Conservation (phyloP, 1,140 invertebrate species). For the Platyura marginata region DNA sequence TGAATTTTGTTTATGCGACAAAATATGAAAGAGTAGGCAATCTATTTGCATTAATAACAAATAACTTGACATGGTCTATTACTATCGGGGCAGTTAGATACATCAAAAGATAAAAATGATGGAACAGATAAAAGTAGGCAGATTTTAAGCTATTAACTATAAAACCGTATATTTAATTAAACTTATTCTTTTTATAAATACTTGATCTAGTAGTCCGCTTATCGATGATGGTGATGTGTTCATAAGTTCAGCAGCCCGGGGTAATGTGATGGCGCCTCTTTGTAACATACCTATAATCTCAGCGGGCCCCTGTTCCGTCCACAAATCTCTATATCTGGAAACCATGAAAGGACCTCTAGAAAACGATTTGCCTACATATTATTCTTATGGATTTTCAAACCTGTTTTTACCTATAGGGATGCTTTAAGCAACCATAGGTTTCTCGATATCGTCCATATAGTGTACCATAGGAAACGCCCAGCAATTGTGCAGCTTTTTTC, state of each 20-base stretch:
- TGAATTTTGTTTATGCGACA: no score
- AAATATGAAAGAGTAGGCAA: no score
- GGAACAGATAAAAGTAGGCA: no score
- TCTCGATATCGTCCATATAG: conserved; percentile 73
- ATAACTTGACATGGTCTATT: no score
- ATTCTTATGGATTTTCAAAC: background rate
- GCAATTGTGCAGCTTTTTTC: conserved; percentile 76
- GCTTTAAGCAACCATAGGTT: conserved; percentile 50
- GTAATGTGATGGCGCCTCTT: conserved; percentile 47
- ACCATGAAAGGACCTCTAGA: background rate
- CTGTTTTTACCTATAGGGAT: conserved; percentile 41
- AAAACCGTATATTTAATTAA: no score
- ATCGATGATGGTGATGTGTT: conserved; percentile 53
- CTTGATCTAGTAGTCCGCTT: conserved; percentile 22
- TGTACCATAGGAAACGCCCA: conserved; percentile 77
- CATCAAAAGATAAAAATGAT: no score
- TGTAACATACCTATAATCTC: conserved; percentile 49
- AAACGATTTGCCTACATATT: background rate
- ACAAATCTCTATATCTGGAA: conserved; percentile 52
- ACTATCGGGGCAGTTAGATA: no score
- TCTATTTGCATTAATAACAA: no score
- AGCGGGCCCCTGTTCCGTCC: conserved; percentile 51
- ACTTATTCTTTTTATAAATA: no score
- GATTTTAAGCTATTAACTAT: no score
- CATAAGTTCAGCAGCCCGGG: conserved; percentile 48